Base-by-base conservation (phyloP, 2,888 invertebrate genomes). In the Eudiplozoon nipponicum region DNA sequence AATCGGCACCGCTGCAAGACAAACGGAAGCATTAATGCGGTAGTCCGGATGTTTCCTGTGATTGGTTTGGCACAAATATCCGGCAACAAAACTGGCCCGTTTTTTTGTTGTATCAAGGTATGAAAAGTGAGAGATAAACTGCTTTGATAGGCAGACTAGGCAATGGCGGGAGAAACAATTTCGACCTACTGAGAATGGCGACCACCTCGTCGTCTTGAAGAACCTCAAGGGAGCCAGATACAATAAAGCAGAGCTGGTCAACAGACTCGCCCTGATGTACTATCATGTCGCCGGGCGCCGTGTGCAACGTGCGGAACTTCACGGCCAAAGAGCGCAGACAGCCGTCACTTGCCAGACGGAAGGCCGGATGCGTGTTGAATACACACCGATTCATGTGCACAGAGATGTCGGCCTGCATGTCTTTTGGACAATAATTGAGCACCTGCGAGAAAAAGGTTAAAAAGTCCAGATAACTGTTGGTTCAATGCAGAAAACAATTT, bases 151-250 rank as follows among this genome's bases (percentile, higher is more conserved):
- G n/a, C n/a, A n/a, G n/a, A n/a, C n/a, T n/a, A n/a, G n/a, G n/a
- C n/a, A n/a, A n/a, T n/a, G n/a, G n/a, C n/a, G n/a, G n/a, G n/a
- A n/a, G n/a, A n/a, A n/a, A n/a, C n/a, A n/a, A n/a, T 38, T 17
- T 11, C 11, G 7, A 11, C 9, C 19, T 58, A 71, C 90, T 84
- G 49, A 94, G 67, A 52, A 94, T 94, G 45, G 94, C 94, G 47
- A 94, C 90, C 46, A 94, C 90, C 63, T 94, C 94, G 57, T 94
- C 94, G 61, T 98, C 94, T 61, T 94, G 94, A 51, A 94, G 90
- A 49, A 94, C 90, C 64, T 94, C 94, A 51, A 94, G 67, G 46
- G 84, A 84, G 45, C 94, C 94, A 39, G 84, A 80, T 47, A 94
- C 86, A 55, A 98, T 86, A 65, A 98, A 94, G 64, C 90, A 94